phyloP scores from a whole-genome alignment of 1,140 invertebrate species.

The Teleogryllus occipitalis region DNA sequence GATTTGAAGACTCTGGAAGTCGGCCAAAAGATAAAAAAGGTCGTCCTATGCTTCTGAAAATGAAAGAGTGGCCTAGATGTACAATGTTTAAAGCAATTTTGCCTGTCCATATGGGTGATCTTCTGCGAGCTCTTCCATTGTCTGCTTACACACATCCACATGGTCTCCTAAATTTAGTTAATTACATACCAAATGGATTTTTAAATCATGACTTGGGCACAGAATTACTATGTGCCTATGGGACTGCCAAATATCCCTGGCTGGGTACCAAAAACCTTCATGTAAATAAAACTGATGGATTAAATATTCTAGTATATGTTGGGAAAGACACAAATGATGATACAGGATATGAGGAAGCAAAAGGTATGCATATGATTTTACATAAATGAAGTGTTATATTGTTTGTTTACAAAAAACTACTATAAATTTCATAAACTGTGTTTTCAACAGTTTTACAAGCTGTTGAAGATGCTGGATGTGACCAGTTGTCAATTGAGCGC shows the following conservation, averaged over 20 bases:
- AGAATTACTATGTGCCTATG: background rate
- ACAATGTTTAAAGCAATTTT: background rate
- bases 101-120: background rate
- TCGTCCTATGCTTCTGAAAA: background rate
- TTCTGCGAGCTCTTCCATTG: background rate
- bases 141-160: background rate
- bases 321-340: background rate
- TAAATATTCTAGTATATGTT: background rate
- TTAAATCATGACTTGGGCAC: background rate
- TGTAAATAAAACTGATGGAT: background rate
- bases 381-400: no score
- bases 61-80: background rate
- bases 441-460: background rate
- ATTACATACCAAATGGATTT: background rate
- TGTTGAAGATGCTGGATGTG: background rate
- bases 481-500: conserved; percentile 22
- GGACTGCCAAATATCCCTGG: background rate
- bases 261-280: background rate
- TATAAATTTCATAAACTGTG: no score
- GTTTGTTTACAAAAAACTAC: no score
- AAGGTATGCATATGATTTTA: background rate
- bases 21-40: background rate
- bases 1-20: background rate
- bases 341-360: background rate
- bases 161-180: background rate